These are phyloP conservation scores for Tetramorium simillimum DNA, from an alignment of 1,140 invertebrate species.

Conservation along the genomic window DNA sequence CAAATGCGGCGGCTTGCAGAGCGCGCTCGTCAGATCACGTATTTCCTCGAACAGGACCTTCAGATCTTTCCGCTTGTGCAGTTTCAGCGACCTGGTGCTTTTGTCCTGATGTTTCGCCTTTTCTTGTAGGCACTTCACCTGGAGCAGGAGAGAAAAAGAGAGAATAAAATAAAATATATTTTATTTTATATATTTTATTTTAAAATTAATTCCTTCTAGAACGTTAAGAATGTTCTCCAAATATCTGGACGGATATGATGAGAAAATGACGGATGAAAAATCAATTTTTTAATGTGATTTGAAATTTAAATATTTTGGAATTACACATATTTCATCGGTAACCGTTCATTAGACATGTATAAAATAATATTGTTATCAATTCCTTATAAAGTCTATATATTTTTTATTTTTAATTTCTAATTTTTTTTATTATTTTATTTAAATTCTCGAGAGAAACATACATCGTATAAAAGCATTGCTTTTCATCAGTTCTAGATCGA, in stretches of 20 bases:
- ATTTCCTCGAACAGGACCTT: slow-evolving; percentile 88
- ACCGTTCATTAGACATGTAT: neutral
- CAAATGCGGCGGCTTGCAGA: slow-evolving; percentile 89
- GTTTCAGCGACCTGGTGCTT: slow-evolving; percentile 77
- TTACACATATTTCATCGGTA: neutral
- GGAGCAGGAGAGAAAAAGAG: neutral
- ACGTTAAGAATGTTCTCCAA: neutral
- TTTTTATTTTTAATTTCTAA: too few relatives aligned
- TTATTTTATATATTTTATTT: neutral
- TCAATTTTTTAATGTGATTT: neutral
- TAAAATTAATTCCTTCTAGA: neutral
- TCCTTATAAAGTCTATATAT: neutral
- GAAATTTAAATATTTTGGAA: neutral
- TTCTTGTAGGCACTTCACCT: slow-evolving; percentile 89
- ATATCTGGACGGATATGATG: neutral
- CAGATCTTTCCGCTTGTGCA: slow-evolving; percentile 89
- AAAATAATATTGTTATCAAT: neutral
- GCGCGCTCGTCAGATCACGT: slow-evolving; percentile 88
- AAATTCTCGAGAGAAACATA: neutral
- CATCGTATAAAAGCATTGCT: neutral
- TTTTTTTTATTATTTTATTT: too few relatives aligned
- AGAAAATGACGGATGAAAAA: neutral
- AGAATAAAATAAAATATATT: neutral
- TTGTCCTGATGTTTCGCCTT: slow-evolving; percentile 86
- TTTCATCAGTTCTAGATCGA: neutral